Conservation (phyloP, 1,140 invertebrate genomes). For the Tachypleus tridentatus region DNA sequence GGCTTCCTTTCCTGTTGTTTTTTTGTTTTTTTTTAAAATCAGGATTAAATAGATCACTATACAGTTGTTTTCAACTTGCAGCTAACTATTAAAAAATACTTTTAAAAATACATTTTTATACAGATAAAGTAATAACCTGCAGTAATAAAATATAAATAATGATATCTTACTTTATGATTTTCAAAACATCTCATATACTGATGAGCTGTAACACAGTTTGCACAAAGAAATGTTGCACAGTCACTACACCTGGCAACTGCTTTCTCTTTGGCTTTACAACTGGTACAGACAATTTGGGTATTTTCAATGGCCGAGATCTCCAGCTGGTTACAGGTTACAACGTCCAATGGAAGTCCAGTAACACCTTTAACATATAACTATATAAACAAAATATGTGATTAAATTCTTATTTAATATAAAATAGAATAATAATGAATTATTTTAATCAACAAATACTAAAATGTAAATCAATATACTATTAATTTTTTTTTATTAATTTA, state of each 20-base stretch:
- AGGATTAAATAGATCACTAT: no score
- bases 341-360: constrained; percentile 60
- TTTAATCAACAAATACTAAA: constrained; percentile 1
- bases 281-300: constrained; percentile 63
- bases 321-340: constrained; percentile 68
- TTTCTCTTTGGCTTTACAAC: constrained; percentile 74
- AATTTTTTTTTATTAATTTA: neutral
- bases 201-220: constrained; percentile 85
- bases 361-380: constrained; percentile 42
- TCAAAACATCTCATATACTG: constrained; percentile 86
- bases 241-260: constrained; percentile 83
- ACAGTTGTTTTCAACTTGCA: no score
- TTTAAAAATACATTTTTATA: no score
- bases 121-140: no score
- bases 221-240: constrained; percentile 84
- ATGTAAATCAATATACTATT: neutral
- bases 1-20: no score
- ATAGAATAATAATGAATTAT: neutral
- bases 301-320: constrained; percentile 68
- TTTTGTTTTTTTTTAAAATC: no score
- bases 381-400: constrained; percentile 1
- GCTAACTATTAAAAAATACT: no score
- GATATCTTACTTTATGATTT: constrained; percentile 48
- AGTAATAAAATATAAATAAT: neutral
- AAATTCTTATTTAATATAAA: neutral